Percentiles rank a stretch among this genome's conserved stretches.
Conservation (phyloP, 1,140 invertebrate species). For the Pogonognathellus flavescens region DNA sequence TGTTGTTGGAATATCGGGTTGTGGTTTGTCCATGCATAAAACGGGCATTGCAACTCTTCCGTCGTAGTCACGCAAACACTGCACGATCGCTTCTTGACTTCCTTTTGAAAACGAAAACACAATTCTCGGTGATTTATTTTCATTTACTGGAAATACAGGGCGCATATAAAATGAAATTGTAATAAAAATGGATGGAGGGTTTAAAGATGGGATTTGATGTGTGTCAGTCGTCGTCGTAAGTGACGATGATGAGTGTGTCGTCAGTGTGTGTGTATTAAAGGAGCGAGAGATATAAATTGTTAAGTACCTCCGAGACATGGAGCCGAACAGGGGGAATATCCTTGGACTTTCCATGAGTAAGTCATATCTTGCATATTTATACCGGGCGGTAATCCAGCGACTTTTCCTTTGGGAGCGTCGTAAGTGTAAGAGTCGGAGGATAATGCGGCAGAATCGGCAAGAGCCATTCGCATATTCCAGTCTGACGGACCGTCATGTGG, state of each 20-base stretch:
- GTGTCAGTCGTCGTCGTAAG: no score
- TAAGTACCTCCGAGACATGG: constrained; percentile 88
- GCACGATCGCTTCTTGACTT: constrained; percentile 90
- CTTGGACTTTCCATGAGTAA: constrained; percentile 87
- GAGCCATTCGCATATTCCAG: constrained; percentile 33
- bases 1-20: constrained; percentile 86
- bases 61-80: constrained; percentile 88
- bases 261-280: no score
- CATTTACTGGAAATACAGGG: not conserved
- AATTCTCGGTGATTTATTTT: not conserved
- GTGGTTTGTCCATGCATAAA: constrained; percentile 84
- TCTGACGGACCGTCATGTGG: constrained; percentile 40
- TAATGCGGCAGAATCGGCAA: constrained; percentile 16
- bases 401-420: constrained; percentile 25
- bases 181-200: not conserved
- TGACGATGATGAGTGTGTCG: no score
- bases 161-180: not conserved
- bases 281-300: no score
- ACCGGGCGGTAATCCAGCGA: constrained; percentile 62
- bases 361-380: constrained; percentile 69
- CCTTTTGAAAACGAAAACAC: constrained; percentile 70
- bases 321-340: constrained; percentile 89
- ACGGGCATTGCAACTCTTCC: constrained; percentile 86
- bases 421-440: constrained; percentile 39
- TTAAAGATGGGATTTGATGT: no score